Evolutionary conservation across 64 coral and sea anemone species (phyloP), one percentile per base, ranked within the genome.

Genomic region (Pocillopora damicornis): DNA sequence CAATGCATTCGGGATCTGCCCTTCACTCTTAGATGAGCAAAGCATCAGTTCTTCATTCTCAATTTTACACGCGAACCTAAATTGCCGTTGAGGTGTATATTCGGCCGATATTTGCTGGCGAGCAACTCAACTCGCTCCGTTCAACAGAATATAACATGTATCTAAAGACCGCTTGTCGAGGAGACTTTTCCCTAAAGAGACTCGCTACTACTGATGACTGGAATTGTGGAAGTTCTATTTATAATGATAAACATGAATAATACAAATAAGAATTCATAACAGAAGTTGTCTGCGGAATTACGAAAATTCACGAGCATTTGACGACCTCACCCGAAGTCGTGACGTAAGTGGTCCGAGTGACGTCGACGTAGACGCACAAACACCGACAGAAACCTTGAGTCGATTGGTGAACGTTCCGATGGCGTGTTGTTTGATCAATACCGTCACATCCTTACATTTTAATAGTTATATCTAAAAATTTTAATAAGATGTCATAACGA

Each of bases 1-100:
- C 15, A 85, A 85, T 7, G 63, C 63, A 85, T 85, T 73, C 22
- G 81, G 81, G 69, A 85, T 85, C 30, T 85, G 18, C 7, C 81
- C 81, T 73, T 85, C 81, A 73, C 81, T 85, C 81, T 85, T 85
- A 51, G 42, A 51, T 56, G 81, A 85, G 58, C 81, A 85, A 10
- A 85, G 63, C 81, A 85, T 85, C 17, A 42, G 42, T 85, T 73
- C 36, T 11, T 36, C 81, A 85, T 85, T 18, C n/a, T 58, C n/a
- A 22, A 38, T 66, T 15, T 8, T 37, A 15, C 6, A 64, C 60
- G 4, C 11, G 22, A 71, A 68, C 65, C 3, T 18, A 68, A 68
- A 71, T 25, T 71, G 67, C 67, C 22, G 22, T 23, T 11, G 3
- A 20, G 67, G 9, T 8, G 20, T 25, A 71, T 71, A 71, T 71